Evolutionary conservation across 2,797 vertebrate genomes (phyloP).

Genomic region (Semotilus atromaculatus): DNA sequence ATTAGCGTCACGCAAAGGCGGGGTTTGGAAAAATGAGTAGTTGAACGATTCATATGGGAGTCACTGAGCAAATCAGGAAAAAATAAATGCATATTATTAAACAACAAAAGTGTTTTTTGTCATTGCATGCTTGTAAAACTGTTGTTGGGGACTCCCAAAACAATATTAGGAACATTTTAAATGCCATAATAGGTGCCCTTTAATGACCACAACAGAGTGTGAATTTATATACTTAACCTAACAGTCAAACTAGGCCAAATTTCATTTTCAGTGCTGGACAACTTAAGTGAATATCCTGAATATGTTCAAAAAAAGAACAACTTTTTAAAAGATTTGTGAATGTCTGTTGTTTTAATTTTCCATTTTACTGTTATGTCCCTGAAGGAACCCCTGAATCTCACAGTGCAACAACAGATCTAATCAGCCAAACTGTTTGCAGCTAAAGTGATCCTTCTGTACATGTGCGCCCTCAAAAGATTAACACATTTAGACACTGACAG

Average conservation of each 20-base stretch:
- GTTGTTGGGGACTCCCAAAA: too few species aligned
- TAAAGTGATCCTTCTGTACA: slow-evolving; percentile 67
- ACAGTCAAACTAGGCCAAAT: slow-evolving; percentile 21
- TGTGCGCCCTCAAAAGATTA: slow-evolving; percentile 23
- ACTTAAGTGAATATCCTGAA: slow-evolving; percentile 2
- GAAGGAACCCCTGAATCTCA: slow-evolving; percentile 55
- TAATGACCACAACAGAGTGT: slow-evolving; percentile 19
- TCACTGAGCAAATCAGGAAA: too few species aligned
- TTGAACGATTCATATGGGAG: too few species aligned
- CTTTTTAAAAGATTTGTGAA: slow-evolving; percentile 19
- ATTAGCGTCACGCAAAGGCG: too few species aligned
- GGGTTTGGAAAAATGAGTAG: too few species aligned
- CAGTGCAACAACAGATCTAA: slow-evolving; percentile 71
- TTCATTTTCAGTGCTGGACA: not conserved
- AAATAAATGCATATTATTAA: too few species aligned
- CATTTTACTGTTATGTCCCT: not conserved
- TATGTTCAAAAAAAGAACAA: not conserved
- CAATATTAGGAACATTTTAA: too few species aligned
- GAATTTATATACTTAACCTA: slow-evolving; percentile 34
- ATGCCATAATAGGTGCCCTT: too few species aligned
- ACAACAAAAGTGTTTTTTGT: too few species aligned
- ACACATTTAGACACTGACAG: slow-evolving; percentile 26
- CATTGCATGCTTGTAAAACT: too few species aligned
- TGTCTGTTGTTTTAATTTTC: not conserved
- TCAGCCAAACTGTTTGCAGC: slow-evolving; percentile 71